These are phyloP conservation scores for Dicycla oo DNA, from an alignment of 2,888 invertebrate genomes.

Conservation along the genomic window DNA sequence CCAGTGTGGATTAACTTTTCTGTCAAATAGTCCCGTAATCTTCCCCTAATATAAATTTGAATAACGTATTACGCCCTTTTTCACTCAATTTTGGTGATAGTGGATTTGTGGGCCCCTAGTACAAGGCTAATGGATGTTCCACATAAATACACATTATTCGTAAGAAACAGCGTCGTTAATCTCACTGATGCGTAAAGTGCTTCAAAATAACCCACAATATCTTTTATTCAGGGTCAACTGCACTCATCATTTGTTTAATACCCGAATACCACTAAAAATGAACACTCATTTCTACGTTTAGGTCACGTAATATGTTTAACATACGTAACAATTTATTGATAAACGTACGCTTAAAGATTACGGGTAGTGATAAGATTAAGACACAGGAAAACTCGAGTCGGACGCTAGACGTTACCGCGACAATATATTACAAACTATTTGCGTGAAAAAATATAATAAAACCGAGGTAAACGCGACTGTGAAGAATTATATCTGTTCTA, in stretches of 20 bases:
- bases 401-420: conserved; percentile 51
- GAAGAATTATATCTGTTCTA: conserved; percentile 30
- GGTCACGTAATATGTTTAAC: conserved; percentile 11
- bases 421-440: conserved; percentile 48
- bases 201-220: conserved; percentile 23
- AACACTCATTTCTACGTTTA: conserved; percentile 14
- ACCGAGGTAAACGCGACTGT: conserved; percentile 18
- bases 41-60: conserved; percentile 21
- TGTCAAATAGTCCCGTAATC: background rate
- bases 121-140: conserved; percentile 12
- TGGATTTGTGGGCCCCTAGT: conserved; percentile 12
- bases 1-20: background rate
- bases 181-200: conserved; percentile 15
- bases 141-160: conserved; percentile 9
- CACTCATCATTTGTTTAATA: conserved; percentile 14
- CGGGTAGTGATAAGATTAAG: conserved; percentile 73
- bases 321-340: conserved; percentile 59
- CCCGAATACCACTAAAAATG: conserved; percentile 4
- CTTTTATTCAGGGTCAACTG: conserved; percentile 26
- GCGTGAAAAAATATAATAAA: conserved; percentile 48
- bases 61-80: conserved; percentile 12
- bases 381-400: conserved; percentile 53
- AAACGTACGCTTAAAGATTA: conserved; percentile 62
- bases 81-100: conserved; percentile 3
- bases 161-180: conserved; percentile 28